Evolutionary conservation across 2,113 vertebrate species (phyloP).

Genomic region (Vanacampus margaritifer): DNA sequence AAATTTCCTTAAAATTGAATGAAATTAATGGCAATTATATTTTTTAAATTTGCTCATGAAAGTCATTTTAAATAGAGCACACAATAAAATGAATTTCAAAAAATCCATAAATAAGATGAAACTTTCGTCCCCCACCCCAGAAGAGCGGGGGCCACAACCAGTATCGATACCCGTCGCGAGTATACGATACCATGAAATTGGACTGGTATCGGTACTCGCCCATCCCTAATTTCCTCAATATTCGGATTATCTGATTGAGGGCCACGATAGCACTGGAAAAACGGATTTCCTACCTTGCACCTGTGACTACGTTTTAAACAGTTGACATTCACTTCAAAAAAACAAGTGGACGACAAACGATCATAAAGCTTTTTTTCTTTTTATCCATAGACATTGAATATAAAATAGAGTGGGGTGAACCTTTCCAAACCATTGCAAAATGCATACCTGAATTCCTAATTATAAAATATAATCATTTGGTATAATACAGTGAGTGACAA

Average conservation of each 20-base stretch:
- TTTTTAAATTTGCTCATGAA: no score
- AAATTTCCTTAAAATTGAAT: no score
- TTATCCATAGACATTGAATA: neutral
- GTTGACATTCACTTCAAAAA: constrained; percentile 31
- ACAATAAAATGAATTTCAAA: no score
- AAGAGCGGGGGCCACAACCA: no score
- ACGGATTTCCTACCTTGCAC: constrained; percentile 4
- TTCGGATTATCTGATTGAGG: neutral
- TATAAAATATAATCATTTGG: constrained; percentile 19
- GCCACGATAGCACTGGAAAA: neutral
- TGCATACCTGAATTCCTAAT: constrained; percentile 34
- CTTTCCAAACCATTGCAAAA: constrained; percentile 29
- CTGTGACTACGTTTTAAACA: constrained; percentile 40
- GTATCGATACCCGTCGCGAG: no score
- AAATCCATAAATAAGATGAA: no score
- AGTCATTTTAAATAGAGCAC: no score
- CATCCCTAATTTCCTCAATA: no score
- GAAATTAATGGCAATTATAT: no score
- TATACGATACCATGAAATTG: no score
- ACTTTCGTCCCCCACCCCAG: no score
- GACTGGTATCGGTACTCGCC: no score
- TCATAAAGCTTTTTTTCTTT: neutral
- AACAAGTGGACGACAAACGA: neutral
- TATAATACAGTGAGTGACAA: neutral
- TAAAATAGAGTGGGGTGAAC: constrained; percentile 20